Conservation (phyloP, 2,797 vertebrate genomes). For the Tragelaphus eurycerus region DNA sequence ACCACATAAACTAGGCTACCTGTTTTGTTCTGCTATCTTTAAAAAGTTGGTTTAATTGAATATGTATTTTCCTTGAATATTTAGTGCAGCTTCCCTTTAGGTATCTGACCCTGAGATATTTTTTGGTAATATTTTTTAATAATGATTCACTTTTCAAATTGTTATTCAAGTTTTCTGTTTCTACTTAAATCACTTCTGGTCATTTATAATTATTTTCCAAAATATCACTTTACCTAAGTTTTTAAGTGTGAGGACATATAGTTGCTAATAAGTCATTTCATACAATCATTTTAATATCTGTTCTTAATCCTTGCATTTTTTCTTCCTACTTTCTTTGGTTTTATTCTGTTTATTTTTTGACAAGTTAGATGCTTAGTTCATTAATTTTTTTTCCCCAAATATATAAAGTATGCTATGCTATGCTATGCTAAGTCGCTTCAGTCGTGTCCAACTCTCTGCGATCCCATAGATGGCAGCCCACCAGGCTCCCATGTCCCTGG, state of each 20-base stretch:
- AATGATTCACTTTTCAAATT: not conserved
- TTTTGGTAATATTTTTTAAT: not conserved
- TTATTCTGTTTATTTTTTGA: not conserved
- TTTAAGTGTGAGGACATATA: not conserved
- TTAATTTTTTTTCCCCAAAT: not conserved
- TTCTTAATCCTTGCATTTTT: not conserved
- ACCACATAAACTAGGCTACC: not conserved
- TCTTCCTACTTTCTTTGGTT: not conserved
- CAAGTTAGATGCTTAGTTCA: not conserved
- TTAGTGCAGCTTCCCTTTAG: not conserved
- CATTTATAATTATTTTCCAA: not conserved
- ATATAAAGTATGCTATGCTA: not conserved
- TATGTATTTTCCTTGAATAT: not conserved
- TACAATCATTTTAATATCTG: not conserved
- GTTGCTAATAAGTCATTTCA: not conserved
- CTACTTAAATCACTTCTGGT: not conserved
- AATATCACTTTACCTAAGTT: not conserved
- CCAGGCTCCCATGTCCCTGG: too few relatives aligned
- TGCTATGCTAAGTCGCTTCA: too few relatives aligned
- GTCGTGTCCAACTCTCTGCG: too few relatives aligned
- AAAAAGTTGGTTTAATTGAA: not conserved
- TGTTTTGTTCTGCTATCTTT: not conserved
- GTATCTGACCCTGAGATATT: not conserved
- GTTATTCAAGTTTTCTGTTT: not conserved
- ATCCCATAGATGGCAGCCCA: too few relatives aligned